phyloP scores from a whole-genome alignment of 2,797 vertebrate genomes.

The Hemitrygon akajei region DNA sequence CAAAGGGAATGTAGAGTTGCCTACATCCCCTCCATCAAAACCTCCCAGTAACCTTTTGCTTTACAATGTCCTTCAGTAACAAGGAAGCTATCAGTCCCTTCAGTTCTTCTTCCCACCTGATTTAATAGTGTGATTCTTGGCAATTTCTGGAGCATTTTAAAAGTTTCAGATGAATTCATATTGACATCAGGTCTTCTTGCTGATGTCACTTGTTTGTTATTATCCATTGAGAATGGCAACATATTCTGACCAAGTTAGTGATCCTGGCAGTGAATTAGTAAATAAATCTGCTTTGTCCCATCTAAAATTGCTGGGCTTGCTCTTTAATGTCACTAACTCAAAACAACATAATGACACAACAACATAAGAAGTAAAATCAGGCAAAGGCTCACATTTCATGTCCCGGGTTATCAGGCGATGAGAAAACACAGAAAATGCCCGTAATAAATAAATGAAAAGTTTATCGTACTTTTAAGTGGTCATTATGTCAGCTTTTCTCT shows the following conservation, averaged over 20 bases:
- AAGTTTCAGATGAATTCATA: neutral
- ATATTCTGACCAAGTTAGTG: neutral
- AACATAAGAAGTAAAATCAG: too few species aligned
- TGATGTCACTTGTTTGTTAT: neutral
- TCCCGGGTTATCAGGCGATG: neutral
- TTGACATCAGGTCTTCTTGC: neutral
- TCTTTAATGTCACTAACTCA: neutral
- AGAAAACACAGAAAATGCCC: neutral
- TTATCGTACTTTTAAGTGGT: neutral
- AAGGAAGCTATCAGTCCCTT: neutral
- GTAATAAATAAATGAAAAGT: neutral
- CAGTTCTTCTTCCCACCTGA: neutral
- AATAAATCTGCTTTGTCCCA: neutral
- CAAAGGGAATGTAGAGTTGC: neutral
- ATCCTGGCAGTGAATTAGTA: neutral
- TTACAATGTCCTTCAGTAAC: neutral
- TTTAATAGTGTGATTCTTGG: neutral
- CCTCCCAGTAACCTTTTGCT: neutral
- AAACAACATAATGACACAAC: too few species aligned
- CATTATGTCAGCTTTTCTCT: neutral
- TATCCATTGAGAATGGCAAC: neutral
- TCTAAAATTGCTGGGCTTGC: neutral
- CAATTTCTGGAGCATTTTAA: neutral
- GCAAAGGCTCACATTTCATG: neutral
- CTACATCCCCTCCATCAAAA: neutral